phyloP scores from a whole-genome alignment of 2,888 invertebrate genomes.

The Parapristionchus giblindavisi region DNA sequence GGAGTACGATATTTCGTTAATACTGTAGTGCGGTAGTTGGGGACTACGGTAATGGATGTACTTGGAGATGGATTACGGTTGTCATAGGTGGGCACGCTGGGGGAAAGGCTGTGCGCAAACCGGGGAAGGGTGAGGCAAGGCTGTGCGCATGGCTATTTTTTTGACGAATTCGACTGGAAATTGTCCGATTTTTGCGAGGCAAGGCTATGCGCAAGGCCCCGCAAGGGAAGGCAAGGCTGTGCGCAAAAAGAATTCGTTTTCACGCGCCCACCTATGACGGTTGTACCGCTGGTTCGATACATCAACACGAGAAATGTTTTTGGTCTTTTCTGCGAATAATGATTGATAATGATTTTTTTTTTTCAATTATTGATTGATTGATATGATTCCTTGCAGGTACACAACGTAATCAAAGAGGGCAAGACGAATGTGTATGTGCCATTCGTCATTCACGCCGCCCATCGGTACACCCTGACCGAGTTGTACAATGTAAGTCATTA shows the following conservation, averaged over 20 bases:
- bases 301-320: too few species aligned
- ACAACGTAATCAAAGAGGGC: neutral
- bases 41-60: neutral
- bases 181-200: too few species aligned
- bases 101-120: too few species aligned
- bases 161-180: too few species aligned
- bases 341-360: neutral
- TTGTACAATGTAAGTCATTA: constrained; percentile 30
- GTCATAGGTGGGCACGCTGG: too few species aligned
- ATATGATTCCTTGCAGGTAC: constrained; percentile 9
- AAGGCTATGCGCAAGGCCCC: too few species aligned
- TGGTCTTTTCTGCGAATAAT: neutral
- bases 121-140: too few species aligned
- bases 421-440: constrained; percentile 8
- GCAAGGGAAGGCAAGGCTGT: too few species aligned
- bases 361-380: neutral
- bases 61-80: neutral
- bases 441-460: constrained; percentile 31
- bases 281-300: too few species aligned
- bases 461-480: constrained; percentile 30
- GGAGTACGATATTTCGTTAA: constrained; percentile 12
- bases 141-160: too few species aligned
- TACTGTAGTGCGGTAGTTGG: neutral
- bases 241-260: too few species aligned
- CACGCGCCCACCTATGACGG: too few species aligned